These are phyloP conservation scores for Seira sanloemensis DNA, from an alignment of 2,888 invertebrate species.

Conservation along the genomic window DNA sequence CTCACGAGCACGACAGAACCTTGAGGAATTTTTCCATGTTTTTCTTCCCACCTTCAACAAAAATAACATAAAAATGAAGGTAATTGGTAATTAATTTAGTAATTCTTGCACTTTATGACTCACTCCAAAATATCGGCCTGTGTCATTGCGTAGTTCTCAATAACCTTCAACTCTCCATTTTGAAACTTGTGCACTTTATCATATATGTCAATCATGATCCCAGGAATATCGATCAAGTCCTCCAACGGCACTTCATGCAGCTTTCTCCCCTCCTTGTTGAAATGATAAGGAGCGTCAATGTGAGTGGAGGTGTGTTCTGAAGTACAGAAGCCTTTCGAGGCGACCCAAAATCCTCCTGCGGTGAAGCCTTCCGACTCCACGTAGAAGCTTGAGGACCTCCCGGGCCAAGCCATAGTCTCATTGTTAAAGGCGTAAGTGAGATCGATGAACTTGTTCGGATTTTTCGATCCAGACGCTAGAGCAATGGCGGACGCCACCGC, in stretches of 20 bases:
- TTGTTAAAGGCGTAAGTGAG: slow-evolving; percentile 65
- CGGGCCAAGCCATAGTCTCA: slow-evolving; percentile 60
- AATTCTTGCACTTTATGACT: too few relatives aligned
- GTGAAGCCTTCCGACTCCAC: slow-evolving; percentile 58
- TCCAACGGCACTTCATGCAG: slow-evolving; percentile 78
- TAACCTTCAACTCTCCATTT: slow-evolving; percentile 38
- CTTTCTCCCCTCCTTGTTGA: slow-evolving; percentile 76
- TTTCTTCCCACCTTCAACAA: slow-evolving; percentile 55
- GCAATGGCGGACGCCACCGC: too few relatives aligned
- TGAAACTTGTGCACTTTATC: slow-evolving; percentile 53
- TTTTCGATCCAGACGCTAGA: neutral
- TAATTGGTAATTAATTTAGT: too few relatives aligned
- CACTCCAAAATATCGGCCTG: slow-evolving; percentile 56
- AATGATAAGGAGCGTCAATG: slow-evolving; percentile 81
- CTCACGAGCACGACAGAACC: slow-evolving; percentile 46
- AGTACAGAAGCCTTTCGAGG: slow-evolving; percentile 64
- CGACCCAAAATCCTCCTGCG: slow-evolving; percentile 45
- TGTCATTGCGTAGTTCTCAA: slow-evolving; percentile 59
- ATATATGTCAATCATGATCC: slow-evolving; percentile 59
- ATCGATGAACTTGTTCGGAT: slow-evolving; percentile 60
- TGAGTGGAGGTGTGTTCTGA: slow-evolving; percentile 81
- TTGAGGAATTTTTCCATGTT: slow-evolving; percentile 55
- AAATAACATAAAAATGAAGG: slow-evolving; percentile 7
- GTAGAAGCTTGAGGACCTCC: slow-evolving; percentile 53
- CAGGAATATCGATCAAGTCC: slow-evolving; percentile 75